A percentile compares a stretch with the other conserved stretches of the same genome.
Evolutionary conservation across 2,888 invertebrate genomes (phyloP).

Genomic region (Tetragonisca angustula): DNA sequence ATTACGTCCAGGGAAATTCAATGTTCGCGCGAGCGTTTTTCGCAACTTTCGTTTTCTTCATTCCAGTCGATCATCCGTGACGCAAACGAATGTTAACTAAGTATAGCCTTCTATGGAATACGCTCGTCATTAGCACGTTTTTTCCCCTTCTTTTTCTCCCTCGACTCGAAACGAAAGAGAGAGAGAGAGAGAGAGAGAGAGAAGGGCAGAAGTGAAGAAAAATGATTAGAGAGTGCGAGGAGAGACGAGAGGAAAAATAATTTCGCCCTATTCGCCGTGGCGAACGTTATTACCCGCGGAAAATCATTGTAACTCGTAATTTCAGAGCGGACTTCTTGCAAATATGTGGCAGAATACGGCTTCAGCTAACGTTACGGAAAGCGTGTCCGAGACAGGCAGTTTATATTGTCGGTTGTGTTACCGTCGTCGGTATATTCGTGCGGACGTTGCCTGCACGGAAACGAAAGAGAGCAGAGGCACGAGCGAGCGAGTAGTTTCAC

Average conservation of each 20-base stretch:
- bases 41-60: constrained; percentile 43
- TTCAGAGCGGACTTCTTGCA: not conserved
- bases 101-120: constrained; percentile 21
- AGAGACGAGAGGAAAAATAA: not conserved
- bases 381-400: constrained; percentile 11
- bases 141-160: constrained; percentile 1
- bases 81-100: constrained; percentile 39
- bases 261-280: not conserved
- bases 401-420: not conserved
- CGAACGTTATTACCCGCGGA: not conserved
- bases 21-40: constrained; percentile 4
- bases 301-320: constrained; percentile 11
- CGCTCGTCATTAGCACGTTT: constrained; percentile 24
- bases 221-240: no score
- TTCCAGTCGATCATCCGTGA: constrained; percentile 38
- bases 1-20: not conserved
- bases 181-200: no score
- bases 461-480: not conserved
- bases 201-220: not conserved
- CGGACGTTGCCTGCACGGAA: not conserved
- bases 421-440: not conserved
- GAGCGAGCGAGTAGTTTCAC: not conserved
- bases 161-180: no score
- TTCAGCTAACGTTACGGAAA: not conserved
- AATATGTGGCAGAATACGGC: not conserved